phyloP scores from a whole-genome alignment of 1,140 invertebrate species.

The Streblospio benedicti region DNA sequence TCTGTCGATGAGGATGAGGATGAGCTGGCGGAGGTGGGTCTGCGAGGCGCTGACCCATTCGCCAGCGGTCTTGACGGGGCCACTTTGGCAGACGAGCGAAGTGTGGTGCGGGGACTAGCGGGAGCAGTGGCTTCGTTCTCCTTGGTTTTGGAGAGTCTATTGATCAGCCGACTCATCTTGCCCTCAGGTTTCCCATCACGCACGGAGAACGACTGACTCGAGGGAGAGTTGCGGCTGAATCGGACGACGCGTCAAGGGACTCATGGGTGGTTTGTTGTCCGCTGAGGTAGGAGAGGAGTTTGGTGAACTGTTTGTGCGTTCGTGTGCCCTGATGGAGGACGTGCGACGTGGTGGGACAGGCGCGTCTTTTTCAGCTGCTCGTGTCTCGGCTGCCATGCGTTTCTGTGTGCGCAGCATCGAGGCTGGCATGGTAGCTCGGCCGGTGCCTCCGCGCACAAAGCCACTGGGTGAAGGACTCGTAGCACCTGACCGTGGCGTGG shows the following conservation, averaged over 20 bases:
- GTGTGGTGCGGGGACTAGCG: too few species aligned
- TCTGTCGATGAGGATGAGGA: not conserved
- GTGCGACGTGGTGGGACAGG: slow-evolving; percentile 6
- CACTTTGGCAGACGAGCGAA: not conserved
- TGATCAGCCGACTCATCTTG: not conserved
- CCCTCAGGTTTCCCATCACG: not conserved
- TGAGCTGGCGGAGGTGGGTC: not conserved
- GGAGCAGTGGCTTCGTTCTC: too few species aligned
- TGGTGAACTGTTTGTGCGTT: not conserved
- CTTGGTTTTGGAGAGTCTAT: not conserved
- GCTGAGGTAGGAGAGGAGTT: not conserved
- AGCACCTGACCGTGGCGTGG: not conserved
- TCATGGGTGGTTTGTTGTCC: not conserved
- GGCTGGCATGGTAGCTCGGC: slow-evolving; percentile 12
- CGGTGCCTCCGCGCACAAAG: slow-evolving; percentile 7
- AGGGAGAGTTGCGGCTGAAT: not conserved
- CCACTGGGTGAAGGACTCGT: not conserved
- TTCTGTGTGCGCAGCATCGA: slow-evolving; percentile 11
- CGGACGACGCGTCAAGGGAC: not conserved
- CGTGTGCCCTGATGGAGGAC: slow-evolving; percentile 9
- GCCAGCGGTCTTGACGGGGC: not conserved
- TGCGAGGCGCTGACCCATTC: not conserved
- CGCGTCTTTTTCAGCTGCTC: not conserved
- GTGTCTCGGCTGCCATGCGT: slow-evolving; percentile 1
- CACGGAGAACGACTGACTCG: not conserved